These are phyloP conservation scores for Champsocephalus esox DNA, from an alignment of 2,797 vertebrate genomes.

Conservation along the genomic window DNA sequence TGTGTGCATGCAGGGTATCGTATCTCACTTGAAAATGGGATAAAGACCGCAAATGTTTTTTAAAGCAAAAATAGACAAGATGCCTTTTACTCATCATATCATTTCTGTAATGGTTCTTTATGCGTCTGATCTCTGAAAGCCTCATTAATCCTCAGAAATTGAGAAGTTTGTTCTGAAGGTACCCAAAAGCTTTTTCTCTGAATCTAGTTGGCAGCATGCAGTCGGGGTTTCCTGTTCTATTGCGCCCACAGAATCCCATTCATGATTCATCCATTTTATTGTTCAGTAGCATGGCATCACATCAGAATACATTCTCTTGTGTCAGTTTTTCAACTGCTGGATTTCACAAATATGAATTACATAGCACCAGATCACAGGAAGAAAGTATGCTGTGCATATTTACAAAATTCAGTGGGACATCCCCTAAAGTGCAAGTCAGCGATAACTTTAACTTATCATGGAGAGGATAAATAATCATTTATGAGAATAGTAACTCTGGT, in stretches of 20 bases:
- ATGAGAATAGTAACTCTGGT: conserved; percentile 32
- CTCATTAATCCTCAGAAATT: neutral
- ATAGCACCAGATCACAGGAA: conserved; percentile 19
- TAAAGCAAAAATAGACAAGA: neutral
- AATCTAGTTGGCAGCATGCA: neutral
- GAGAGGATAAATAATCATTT: conserved; percentile 33
- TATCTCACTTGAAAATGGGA: neutral
- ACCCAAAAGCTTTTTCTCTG: neutral
- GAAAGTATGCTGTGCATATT: conserved; percentile 8
- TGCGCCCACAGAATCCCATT: neutral
- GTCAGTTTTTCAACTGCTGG: conserved; percentile 10
- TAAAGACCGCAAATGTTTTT: neutral
- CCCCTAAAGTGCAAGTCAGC: conserved; percentile 27
- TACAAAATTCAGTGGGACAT: conserved; percentile 13
- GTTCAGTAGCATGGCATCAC: conserved; percentile 11
- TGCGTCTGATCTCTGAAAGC: neutral
- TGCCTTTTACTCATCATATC: neutral
- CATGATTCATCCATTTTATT: conserved; percentile 15
- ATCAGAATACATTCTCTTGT: neutral
- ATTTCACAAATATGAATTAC: conserved; percentile 19
- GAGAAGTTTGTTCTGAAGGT: neutral
- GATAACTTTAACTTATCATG: conserved; percentile 32
- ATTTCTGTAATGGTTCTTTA: neutral
- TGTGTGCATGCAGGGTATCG: too few relatives aligned
- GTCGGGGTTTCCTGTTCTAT: neutral